Percentiles rank a stretch among this genome's conserved stretches.
Conservation (phyloP, 2,888 invertebrate species). For the Andrena camellia region DNA sequence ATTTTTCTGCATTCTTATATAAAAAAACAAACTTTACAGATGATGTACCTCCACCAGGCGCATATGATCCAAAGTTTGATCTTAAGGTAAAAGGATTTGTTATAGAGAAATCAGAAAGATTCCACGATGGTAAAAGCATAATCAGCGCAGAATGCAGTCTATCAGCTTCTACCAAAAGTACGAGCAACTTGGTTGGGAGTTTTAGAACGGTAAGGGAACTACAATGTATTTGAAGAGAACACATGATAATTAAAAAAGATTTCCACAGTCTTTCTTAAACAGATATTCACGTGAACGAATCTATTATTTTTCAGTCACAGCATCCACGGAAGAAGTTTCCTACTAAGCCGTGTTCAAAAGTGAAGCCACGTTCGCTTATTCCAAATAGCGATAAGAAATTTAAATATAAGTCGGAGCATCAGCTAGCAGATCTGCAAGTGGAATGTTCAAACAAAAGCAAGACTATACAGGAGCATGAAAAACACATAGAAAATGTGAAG, state of each 20-base stretch:
- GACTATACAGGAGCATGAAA: conserved; percentile 81
- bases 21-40: conserved; percentile 77
- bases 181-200: conserved; percentile 53
- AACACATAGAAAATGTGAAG: conserved; percentile 79
- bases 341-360: conserved; percentile 69
- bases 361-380: conserved; percentile 65
- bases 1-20: neutral
- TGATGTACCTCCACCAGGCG: conserved; percentile 86
- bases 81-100: conserved; percentile 83
- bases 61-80: conserved; percentile 86
- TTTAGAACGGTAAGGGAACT: conserved; percentile 76
- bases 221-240: neutral
- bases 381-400: conserved; percentile 63
- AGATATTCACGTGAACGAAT: neutral
- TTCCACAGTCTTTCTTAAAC: neutral
- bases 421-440: conserved; percentile 81
- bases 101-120: conserved; percentile 84
- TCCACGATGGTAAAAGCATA: conserved; percentile 82
- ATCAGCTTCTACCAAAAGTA: conserved; percentile 76
- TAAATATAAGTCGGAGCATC: conserved; percentile 74
- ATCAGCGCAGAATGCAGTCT: conserved; percentile 78
- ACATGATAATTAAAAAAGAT: neutral
- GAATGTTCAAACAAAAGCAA: conserved; percentile 81
- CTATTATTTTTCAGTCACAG: conserved; percentile 73
- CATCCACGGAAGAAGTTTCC: conserved; percentile 73